These are phyloP conservation scores for Mesaphorura yosii DNA, from an alignment of 1,140 invertebrate genomes.

Conservation along the genomic window DNA sequence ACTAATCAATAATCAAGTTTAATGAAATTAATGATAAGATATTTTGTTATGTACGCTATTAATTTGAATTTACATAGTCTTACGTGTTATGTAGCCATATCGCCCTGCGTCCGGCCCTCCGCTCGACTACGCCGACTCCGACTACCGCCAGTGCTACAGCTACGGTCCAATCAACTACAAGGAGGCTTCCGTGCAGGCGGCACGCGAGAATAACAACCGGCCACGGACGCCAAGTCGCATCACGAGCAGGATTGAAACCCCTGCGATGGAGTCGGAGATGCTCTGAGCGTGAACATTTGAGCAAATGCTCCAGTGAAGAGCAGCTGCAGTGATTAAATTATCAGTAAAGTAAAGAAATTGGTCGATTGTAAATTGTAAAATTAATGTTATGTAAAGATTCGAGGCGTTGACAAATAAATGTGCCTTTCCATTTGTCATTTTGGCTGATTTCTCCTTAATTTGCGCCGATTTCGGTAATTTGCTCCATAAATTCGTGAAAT, in stretches of 20 bases:
- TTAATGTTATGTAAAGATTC: too few relatives aligned
- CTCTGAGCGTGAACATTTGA: slow-evolving; percentile 12
- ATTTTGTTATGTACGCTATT: not conserved
- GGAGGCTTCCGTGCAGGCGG: slow-evolving; percentile 48
- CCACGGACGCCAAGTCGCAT: not conserved
- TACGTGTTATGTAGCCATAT: slow-evolving; percentile 45
- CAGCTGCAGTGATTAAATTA: not conserved
- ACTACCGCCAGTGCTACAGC: slow-evolving; percentile 52
- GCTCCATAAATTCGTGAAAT: too few relatives aligned
- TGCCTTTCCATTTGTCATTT: too few relatives aligned
- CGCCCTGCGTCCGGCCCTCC: slow-evolving; percentile 57
- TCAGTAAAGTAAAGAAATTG: too few relatives aligned
- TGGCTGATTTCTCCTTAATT: too few relatives aligned
- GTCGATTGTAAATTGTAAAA: too few relatives aligned
- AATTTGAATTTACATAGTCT: not conserved
- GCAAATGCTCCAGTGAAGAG: not conserved
- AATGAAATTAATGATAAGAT: not conserved
- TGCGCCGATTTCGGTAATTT: too few relatives aligned
- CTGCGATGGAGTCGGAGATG: slow-evolving; percentile 25
- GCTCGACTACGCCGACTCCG: slow-evolving; percentile 77
- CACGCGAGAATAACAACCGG: slow-evolving; percentile 19
- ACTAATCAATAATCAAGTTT: not conserved
- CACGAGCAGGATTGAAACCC: slow-evolving; percentile 1
- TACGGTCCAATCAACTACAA: slow-evolving; percentile 86
- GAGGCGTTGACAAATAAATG: too few relatives aligned